phyloP scores from a whole-genome alignment of 2,113 vertebrate genomes.

The Phasianus colchicus region DNA sequence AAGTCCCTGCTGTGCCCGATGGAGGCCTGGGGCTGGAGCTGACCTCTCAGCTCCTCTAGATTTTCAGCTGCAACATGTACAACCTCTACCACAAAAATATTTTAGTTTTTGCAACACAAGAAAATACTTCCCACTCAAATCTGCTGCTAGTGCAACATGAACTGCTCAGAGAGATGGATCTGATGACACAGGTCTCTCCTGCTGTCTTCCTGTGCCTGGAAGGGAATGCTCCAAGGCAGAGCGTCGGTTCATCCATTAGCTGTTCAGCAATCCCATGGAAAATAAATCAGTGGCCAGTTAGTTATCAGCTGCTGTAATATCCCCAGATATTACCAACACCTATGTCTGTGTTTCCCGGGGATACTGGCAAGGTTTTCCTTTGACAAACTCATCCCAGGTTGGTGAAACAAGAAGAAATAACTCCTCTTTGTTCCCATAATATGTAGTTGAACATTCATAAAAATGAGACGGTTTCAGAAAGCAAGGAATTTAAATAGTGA shows the following conservation, averaged over 20 bases:
- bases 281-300: background rate
- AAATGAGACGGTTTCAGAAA: background rate
- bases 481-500: background rate
- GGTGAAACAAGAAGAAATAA: background rate
- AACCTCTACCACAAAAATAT: background rate
- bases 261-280: background rate
- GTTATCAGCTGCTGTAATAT: background rate
- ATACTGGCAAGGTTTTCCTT: background rate
- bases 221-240: background rate
- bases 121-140: background rate
- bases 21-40: background rate
- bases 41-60: background rate
- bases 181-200: background rate
- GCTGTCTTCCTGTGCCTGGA: background rate
- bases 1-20: background rate
- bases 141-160: background rate
- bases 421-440: background rate
- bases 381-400: background rate
- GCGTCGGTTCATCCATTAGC: background rate
- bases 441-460: background rate
- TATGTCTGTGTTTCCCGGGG: background rate
- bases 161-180: background rate
- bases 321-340: background rate
- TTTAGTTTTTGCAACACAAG: background rate
- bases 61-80: background rate